Conservation (phyloP, 2,797 vertebrate genomes). For the Margarornis squamiger region DNA sequence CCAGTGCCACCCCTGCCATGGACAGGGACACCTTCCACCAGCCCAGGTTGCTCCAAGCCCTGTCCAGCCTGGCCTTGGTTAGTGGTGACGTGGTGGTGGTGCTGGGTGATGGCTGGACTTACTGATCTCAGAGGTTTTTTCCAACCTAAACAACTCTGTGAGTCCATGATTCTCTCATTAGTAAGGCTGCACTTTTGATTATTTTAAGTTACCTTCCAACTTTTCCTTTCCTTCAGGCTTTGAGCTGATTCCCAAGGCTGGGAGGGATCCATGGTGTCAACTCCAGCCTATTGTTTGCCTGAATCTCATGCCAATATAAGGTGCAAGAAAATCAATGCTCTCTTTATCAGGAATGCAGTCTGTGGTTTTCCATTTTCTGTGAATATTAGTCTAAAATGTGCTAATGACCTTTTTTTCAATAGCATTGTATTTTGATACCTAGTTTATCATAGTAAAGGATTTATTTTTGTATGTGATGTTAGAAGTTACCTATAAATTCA, state of each 20-base stretch:
- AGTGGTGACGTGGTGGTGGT: not conserved
- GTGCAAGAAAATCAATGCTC: not conserved
- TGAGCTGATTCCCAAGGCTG: not conserved
- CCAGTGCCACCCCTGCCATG: too few species aligned
- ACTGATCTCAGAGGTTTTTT: not conserved
- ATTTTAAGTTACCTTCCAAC: not conserved
- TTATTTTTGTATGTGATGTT: not conserved
- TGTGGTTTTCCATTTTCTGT: not conserved
- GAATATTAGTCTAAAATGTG: not conserved
- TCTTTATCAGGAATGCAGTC: not conserved
- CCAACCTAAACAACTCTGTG: fast-evolving
- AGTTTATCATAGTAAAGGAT: not conserved
- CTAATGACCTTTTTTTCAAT: not conserved
- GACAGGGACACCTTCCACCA: too few species aligned
- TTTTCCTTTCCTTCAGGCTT: not conserved
- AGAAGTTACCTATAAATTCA: not conserved
- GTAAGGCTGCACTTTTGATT: not conserved
- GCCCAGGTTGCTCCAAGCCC: too few species aligned
- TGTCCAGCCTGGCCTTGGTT: too few species aligned
- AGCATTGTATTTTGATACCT: not conserved
- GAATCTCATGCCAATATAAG: not conserved
- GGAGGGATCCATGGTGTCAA: not conserved
- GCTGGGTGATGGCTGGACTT: not conserved
- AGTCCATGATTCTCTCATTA: not conserved
- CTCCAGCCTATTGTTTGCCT: not conserved